Evolutionary conservation across 2,113 vertebrate genomes (phyloP).

Genomic region (Ceyx margarethae): DNA sequence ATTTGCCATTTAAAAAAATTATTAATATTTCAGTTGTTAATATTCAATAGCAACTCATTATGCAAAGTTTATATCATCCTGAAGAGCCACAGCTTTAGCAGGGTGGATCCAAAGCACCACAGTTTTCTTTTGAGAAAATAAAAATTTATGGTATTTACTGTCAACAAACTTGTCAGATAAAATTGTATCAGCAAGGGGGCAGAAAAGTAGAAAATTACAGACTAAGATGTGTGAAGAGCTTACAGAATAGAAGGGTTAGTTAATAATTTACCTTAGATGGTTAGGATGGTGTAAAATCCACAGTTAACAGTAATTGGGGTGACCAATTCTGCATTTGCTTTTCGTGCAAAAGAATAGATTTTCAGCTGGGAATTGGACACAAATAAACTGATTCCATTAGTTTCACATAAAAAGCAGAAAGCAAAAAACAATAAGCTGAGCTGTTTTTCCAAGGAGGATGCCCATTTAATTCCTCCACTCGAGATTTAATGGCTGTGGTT

Average conservation of each 20-base stretch:
- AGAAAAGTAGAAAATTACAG: constrained; percentile 64
- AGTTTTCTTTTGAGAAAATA: constrained; percentile 27
- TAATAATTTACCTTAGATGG: constrained; percentile 57
- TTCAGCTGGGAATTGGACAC: constrained; percentile 45
- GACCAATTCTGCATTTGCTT: background rate
- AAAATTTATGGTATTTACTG: constrained; percentile 41
- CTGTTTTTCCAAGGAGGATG: background rate
- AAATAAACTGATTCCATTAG: constrained; percentile 52
- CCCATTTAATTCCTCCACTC: background rate
- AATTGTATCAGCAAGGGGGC: constrained; percentile 51
- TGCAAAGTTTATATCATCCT: constrained; percentile 5
- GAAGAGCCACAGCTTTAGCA: background rate
- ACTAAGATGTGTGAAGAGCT: constrained; percentile 56
- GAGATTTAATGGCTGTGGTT: background rate
- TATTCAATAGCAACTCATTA: constrained; percentile 16
- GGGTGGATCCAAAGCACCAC: background rate
- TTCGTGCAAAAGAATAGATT: constrained; percentile 52
- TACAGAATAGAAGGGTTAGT: constrained; percentile 15
- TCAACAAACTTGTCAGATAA: constrained; percentile 48
- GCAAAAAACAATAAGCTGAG: background rate
- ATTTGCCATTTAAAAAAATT: background rate
- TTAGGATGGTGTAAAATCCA: constrained; percentile 23
- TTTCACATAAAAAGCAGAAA: constrained; percentile 16
- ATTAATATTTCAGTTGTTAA: constrained; percentile 35
- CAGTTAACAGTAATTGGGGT: constrained; percentile 55